These are phyloP conservation scores for Oryzias curvinotus DNA, from an alignment of 2,113 vertebrate species.

Conservation along the genomic window DNA sequence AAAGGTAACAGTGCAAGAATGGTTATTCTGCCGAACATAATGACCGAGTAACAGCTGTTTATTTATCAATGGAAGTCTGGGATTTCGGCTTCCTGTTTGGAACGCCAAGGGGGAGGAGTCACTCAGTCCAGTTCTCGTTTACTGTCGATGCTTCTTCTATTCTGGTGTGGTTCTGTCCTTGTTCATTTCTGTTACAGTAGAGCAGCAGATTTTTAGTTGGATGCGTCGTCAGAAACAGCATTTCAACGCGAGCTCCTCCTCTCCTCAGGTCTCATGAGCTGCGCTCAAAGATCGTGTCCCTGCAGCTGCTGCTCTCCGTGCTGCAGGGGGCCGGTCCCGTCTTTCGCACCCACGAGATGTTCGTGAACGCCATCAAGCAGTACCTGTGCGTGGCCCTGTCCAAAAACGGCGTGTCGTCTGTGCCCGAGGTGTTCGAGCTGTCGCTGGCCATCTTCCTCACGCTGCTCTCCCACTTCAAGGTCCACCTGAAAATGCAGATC, in stretches of 20 bases:
- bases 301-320: conserved; percentile 94
- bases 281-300: conserved; percentile 94
- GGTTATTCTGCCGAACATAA: no score
- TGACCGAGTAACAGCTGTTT: no score
- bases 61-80: no score
- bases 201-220: no score
- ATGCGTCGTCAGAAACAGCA: no score
- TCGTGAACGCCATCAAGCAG: conserved; percentile 97
- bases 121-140: no score
- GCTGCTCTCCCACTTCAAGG: conserved; percentile 95
- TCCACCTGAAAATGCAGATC: conserved; percentile 98
- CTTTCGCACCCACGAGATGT: conserved; percentile 97
- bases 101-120: no score
- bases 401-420: conserved; percentile 96
- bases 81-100: no score
- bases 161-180: no score
- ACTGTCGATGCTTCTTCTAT: no score
- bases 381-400: conserved; percentile 97
- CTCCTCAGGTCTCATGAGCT: conserved; percentile 90
- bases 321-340: conserved; percentile 93
- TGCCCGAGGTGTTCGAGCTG: conserved; percentile 98
- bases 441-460: conserved; percentile 98
- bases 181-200: no score
- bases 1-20: no score
- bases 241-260: background rate